Percentiles rank a stretch among this genome's conserved stretches.
Conservation (phyloP, 2,113 vertebrate species). For the Microcebus murinus region DNA sequence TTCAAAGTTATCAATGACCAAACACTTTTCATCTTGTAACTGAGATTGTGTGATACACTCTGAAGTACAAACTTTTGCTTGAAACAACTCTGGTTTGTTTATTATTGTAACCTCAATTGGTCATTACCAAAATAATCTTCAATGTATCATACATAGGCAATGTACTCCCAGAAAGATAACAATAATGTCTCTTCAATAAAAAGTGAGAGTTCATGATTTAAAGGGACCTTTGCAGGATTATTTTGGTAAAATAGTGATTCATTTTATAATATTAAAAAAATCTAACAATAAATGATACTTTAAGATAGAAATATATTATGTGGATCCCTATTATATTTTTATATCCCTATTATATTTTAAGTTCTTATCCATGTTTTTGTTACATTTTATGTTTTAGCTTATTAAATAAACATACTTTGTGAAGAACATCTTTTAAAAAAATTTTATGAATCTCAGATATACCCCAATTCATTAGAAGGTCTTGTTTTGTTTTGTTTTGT, state of each 20-base stretch:
- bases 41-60: neutral
- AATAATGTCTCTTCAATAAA: neutral
- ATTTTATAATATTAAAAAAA: neutral
- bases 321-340: neutral
- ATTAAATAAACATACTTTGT: neutral
- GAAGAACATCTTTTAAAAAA: neutral
- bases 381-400: neutral
- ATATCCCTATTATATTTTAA: neutral
- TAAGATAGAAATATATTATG: neutral
- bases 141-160: neutral
- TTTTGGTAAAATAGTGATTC: slow-evolving; percentile 12
- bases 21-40: neutral
- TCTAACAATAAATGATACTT: neutral
- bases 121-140: slow-evolving; percentile 39
- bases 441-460: neutral
- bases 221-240: neutral
- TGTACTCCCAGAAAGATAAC: neutral
- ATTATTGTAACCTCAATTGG: neutral
- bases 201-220: neutral
- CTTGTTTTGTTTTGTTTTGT: neutral
- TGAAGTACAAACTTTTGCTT: neutral
- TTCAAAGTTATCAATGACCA: neutral
- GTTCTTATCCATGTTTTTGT: neutral
- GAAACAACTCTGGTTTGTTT: neutral
- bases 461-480: neutral